Base-by-base conservation (phyloP, 2,888 invertebrate genomes). In the Phanerotoma sp. region DNA sequence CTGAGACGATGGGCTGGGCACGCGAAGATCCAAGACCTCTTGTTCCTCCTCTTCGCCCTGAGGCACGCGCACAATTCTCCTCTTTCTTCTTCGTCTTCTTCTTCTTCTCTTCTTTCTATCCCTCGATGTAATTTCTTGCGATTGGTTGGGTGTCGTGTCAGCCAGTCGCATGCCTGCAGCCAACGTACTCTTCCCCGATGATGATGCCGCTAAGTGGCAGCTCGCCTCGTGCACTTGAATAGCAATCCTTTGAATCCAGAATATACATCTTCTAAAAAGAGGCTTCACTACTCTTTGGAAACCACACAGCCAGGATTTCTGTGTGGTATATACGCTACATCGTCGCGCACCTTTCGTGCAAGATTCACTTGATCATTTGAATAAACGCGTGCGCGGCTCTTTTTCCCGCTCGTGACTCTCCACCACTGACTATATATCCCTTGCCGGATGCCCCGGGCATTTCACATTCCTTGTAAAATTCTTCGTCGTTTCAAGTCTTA, bases 61-160 rank as follows among this genome's bases (percentile, higher is more conserved):
- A 71, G 76, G 74, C 74, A 76, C 76, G 76, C 73, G 75, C 72
- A 65, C 66, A 68, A 60, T 61, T 60, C 62, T 60, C 62, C 50
- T 48, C 51, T 51, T 54, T 38, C 56, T 61, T 56, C 61, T n/a
- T 46, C 55, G 51, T 37, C 32, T 54, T 42, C 38, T 41, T 51
- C 30, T 50, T 25, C 37, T 13, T 25, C 47, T 15, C 25, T 15
- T 28, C 42, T 28, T 16, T 22, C 20, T 20, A 40, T 40, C 21
- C n/a, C 40, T 40, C 40, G 54, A 52, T 61, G 65, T 66, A 69
- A 69, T 68, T 69, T 63, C 61, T 63, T 57, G 66, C 67, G 67
- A 71, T 71, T 69, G 71, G 65, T 54, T 62, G 61, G 44, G 62
- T 70, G 68, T 66, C 69, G 63, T 66, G 67, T 60, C 60, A 62